Evolutionary conservation across 2,113 vertebrate genomes (phyloP), one percentile per base, ranked within the genome.

Genomic region (Erpornis zantholeuca): DNA sequence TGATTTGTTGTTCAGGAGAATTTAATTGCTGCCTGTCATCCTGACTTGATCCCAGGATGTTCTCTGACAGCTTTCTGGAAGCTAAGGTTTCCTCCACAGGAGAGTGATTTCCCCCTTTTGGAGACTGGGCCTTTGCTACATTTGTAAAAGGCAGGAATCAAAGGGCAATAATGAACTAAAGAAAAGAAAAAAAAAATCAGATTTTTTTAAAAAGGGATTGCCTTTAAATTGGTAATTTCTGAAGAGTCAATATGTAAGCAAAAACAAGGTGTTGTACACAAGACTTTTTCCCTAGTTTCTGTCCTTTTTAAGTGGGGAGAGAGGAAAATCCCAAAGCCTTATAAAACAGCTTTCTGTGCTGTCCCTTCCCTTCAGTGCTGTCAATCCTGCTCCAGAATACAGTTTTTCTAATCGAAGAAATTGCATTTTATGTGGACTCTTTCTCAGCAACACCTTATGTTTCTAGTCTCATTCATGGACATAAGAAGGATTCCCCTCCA

Each of bases 1-100:
- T 95, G 94, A 66, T 94, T 90, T 96, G 80, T 44, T 93, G 68
- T 50, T 95, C 33, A 66, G 64, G 57, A 70, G 64, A 80, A 89
- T 35, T 83, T 64, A 68, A 64, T 72, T 17, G 42, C 72, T 70
- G 52, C 65, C 86, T 35, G 29, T 81, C 35, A 29, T 91, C 45
- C 53, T 25, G 15, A 36, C 25, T 44, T 83, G 73, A 80, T 72
- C 87, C 93, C 57, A 28, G 15, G 44, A 82, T 75, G 63, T 64
- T 88, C n/a, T 13, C 71, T 83, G 57, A 31, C 19, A 47, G 40
- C 38, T 47, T 73, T 25, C 77, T 86, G n/a, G 76, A 92, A 96
- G 54, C 31, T 23, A 16, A 60, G 3, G 8, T 35, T 89, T 77
- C 22, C 10, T 71, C 44, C 18, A 10, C 17, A 49, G 63, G 27